Evolutionary conservation across 2,113 vertebrate genomes (phyloP).

Genomic region (cattle (Bos taurus)): DNA sequence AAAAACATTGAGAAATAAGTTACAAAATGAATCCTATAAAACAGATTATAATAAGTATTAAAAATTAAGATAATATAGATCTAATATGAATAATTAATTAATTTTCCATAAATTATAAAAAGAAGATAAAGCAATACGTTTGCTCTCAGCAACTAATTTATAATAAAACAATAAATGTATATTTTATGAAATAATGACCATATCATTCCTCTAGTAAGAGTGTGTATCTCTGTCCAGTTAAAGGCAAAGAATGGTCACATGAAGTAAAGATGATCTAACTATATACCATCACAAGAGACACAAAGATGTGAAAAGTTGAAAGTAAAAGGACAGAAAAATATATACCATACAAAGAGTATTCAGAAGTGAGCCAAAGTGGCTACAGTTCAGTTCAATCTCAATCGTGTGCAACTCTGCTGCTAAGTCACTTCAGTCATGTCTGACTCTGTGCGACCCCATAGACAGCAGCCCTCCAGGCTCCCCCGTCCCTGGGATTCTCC

Average conservation of each 20-base stretch:
- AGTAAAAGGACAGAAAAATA: neutral
- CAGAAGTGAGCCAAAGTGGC: neutral
- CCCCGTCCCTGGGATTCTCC: too few species aligned
- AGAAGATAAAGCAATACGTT: neutral
- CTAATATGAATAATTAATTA: neutral
- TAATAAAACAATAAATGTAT: neutral
- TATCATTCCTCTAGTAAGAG: neutral
- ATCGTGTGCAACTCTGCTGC: neutral
- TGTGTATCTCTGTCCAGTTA: neutral
- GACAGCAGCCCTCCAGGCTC: too few species aligned
- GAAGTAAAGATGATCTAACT: neutral
- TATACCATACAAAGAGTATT: neutral
- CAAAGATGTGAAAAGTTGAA: neutral
- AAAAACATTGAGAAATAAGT: neutral
- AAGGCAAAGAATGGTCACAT: neutral
- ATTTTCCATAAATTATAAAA: conserved; percentile 1
- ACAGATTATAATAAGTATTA: neutral
- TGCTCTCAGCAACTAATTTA: neutral
- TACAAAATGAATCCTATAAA: neutral
- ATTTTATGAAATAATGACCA: neutral
- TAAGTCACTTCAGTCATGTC: too few species aligned
- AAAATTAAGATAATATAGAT: conserved; percentile 18
- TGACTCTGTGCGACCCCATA: too few species aligned
- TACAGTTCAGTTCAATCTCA: neutral
- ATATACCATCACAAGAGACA: neutral